phyloP scores from a whole-genome alignment of 2,113 vertebrate species.

The Myrmecophaga tridactyla region DNA sequence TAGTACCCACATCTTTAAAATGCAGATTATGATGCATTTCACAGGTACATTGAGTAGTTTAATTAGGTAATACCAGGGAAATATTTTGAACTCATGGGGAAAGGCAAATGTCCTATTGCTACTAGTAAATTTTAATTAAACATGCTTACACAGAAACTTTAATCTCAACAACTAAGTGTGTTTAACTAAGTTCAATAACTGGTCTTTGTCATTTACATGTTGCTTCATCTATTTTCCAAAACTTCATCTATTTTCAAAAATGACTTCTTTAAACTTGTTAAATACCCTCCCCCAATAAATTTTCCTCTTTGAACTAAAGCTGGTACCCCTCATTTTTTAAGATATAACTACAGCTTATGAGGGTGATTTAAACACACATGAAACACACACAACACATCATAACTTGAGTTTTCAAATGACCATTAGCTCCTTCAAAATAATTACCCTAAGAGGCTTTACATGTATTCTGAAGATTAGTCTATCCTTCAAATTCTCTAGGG shows the following conservation, averaged over 20 bases:
- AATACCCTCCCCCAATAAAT: slow-evolving; percentile 9
- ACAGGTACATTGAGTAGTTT: slow-evolving; percentile 68
- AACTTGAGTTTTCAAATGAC: slow-evolving; percentile 57
- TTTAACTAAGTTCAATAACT: slow-evolving; percentile 16
- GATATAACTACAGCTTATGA: slow-evolving; percentile 26
- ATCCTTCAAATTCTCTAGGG: background rate
- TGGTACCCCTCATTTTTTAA: background rate
- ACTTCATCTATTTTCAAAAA: slow-evolving; percentile 40
- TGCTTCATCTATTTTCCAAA: slow-evolving; percentile 52
- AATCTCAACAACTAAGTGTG: slow-evolving; percentile 54
- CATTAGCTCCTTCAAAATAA: slow-evolving; percentile 36
- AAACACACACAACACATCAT: background rate
- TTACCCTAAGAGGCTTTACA: background rate
- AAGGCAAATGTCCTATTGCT: slow-evolving; percentile 43
- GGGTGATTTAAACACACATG: background rate
- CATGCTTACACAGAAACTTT: slow-evolving; percentile 22
- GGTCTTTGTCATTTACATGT: slow-evolving; percentile 48
- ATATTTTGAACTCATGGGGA: slow-evolving; percentile 56
- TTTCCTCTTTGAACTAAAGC: background rate
- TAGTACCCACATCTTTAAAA: slow-evolving; percentile 70
- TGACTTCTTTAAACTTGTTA: slow-evolving; percentile 50
- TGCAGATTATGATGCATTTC: slow-evolving; percentile 55
- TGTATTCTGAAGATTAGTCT: background rate
- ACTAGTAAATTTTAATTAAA: slow-evolving; percentile 72
- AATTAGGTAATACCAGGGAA: slow-evolving; percentile 69